Conservation (phyloP, 1,140 invertebrate species). For the Lasioglossum baleicum region DNA sequence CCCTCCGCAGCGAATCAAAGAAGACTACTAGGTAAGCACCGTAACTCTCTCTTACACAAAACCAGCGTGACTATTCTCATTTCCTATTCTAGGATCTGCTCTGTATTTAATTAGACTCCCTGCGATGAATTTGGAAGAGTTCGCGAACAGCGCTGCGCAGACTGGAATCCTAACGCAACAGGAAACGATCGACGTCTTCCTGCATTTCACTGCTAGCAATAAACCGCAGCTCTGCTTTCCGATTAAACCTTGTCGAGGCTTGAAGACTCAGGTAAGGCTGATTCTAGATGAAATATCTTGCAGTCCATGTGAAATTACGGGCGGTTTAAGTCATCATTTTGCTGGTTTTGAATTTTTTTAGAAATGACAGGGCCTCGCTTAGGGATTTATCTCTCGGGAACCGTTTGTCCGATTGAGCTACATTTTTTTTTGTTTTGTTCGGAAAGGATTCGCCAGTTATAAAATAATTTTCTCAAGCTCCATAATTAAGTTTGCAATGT, state of each 20-base stretch:
- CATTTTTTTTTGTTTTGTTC: no score
- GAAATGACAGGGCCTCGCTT: no score
- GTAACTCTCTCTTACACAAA: neutral
- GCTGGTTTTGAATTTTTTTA: no score
- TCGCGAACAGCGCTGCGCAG: conserved; percentile 94
- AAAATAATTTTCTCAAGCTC: no score
- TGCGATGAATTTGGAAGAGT: conserved; percentile 94
- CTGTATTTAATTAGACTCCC: conserved; percentile 93
- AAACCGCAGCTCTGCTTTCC: conserved; percentile 92
- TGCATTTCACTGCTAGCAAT: conserved; percentile 90
- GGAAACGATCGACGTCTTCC: conserved; percentile 95
- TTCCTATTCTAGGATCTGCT: conserved; percentile 85
- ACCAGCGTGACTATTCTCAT: neutral
- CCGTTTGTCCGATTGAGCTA: no score
- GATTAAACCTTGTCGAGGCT: conserved; percentile 88
- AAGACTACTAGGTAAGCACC: conserved; percentile 69
- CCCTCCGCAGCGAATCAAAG: conserved; percentile 84
- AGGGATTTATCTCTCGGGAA: no score
- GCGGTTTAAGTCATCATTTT: no score
- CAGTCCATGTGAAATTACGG: no score
- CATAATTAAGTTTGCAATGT: no score
- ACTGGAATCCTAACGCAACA: conserved; percentile 92
- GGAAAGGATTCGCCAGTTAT: no score
- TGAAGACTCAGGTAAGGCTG: conserved; percentile 87
- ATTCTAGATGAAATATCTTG: no score